Evolutionary conservation across 2,888 invertebrate genomes (phyloP).

Genomic region (Galerucella pusilla): DNA sequence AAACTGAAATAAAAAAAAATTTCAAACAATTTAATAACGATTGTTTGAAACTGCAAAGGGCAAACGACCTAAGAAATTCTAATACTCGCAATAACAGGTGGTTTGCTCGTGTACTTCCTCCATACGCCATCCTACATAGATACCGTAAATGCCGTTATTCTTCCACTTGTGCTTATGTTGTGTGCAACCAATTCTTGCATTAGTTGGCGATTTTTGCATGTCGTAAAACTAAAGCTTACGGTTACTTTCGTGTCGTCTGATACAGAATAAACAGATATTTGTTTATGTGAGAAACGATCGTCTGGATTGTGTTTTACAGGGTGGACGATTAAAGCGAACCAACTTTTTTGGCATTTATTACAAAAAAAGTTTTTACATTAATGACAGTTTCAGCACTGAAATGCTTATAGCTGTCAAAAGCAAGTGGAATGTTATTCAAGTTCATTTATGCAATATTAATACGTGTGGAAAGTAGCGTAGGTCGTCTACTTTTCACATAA

Average conservation of each 20-base stretch:
- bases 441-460: no score
- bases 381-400: no score
- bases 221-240: constrained; percentile 4
- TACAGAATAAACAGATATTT: constrained; percentile 1
- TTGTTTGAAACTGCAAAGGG: neutral
- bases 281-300: neutral
- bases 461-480: no score
- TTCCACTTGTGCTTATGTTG: neutral
- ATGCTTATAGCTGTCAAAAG: no score
- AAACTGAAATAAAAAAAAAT: no score
- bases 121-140: constrained; percentile 4
- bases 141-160: neutral
- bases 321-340: neutral
- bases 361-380: no score
- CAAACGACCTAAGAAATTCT: constrained; percentile 5
- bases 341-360: no score
- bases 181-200: constrained; percentile 5
- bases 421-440: no score
- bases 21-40: no score
- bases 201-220: constrained; percentile 11
- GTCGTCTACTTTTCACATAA: no score
- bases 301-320: neutral
- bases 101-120: constrained; percentile 4
- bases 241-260: neutral
- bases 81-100: constrained; percentile 4